Conservation (phyloP, 1,140 invertebrate species). For the Euura saliciscinereae region DNA sequence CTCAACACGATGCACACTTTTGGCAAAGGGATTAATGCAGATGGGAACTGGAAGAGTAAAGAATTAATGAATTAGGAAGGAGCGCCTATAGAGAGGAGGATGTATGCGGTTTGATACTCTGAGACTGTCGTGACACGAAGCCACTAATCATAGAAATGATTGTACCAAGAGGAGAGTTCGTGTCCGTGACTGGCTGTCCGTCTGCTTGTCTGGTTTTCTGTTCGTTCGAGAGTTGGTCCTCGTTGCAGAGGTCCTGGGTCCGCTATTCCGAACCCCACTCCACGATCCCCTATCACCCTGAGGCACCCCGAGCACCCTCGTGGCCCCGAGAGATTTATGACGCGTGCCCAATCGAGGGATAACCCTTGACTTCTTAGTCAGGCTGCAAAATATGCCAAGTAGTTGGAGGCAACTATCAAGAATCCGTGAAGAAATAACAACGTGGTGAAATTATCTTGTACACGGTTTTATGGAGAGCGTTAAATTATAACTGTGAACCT, state of each 20-base stretch:
- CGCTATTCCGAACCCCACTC: constrained; percentile 30
- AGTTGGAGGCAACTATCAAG: neutral
- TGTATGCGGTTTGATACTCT: constrained; percentile 34
- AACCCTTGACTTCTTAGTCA: constrained; percentile 53
- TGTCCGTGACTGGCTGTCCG: constrained; percentile 21
- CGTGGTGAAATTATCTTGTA: neutral
- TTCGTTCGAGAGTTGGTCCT: constrained; percentile 20
- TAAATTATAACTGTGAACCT: too few relatives aligned
- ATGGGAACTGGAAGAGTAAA: neutral
- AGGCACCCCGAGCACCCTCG: constrained; percentile 35
- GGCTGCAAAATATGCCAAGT: constrained; percentile 16
- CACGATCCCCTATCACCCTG: constrained; percentile 37
- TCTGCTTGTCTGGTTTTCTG: constrained; percentile 8
- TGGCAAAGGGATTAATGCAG: too few relatives aligned
- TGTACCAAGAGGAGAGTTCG: constrained; percentile 15
- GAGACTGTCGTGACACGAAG: constrained; percentile 45
- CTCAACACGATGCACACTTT: too few relatives aligned
- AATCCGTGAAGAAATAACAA: neutral
- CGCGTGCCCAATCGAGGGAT: constrained; percentile 47
- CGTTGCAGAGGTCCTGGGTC: constrained; percentile 29
- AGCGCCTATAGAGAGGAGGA: too few relatives aligned
- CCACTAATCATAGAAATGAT: constrained; percentile 49
- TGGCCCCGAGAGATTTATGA: constrained; percentile 46
- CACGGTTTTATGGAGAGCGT: too few relatives aligned
- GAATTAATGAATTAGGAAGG: constrained; percentile 22